A percentile compares a stretch with the other conserved stretches of the same genome.
Evolutionary conservation across 2,113 vertebrate species (phyloP).

Genomic region (Semnornis frantzii): DNA sequence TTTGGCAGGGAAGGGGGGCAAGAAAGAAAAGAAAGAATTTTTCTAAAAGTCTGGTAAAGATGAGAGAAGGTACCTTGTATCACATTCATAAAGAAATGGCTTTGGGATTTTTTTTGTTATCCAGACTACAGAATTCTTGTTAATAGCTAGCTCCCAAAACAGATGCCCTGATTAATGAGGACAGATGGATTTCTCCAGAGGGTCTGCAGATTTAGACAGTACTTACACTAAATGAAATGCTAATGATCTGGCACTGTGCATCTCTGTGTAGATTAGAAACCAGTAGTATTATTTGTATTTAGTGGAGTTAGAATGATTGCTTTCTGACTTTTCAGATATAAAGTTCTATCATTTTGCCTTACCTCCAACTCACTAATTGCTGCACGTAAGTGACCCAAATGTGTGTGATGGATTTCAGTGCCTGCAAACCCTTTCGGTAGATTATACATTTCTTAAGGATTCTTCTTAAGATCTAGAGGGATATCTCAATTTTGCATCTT

Average conservation of each 20-base stretch:
- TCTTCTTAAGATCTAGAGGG: background rate
- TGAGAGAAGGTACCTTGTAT: background rate
- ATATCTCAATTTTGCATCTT: background rate
- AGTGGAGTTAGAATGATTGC: background rate
- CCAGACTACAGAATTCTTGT: background rate
- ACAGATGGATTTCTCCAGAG: slow-evolving; percentile 67
- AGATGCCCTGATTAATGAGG: slow-evolving; percentile 60
- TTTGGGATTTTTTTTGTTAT: background rate
- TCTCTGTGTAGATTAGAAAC: slow-evolving; percentile 3
- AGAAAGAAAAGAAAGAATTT: background rate
- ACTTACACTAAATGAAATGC: slow-evolving; percentile 63
- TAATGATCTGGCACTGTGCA: slow-evolving; percentile 42
- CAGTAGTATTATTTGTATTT: slow-evolving; percentile 2
- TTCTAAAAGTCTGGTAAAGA: background rate
- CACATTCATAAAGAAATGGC: background rate
- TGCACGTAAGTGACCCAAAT: background rate
- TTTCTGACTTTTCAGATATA: background rate
- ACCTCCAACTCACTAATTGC: background rate
- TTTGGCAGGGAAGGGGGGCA: background rate
- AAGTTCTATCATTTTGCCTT: background rate
- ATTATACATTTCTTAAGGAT: background rate
- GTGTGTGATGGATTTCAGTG: background rate
- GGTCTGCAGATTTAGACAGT: slow-evolving; percentile 48
- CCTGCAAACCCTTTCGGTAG: background rate
- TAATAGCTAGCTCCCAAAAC: slow-evolving; percentile 44